Evolutionary conservation across 2,888 invertebrate genomes (phyloP).

Genomic region (Rhimphoctona megacephalus): DNA sequence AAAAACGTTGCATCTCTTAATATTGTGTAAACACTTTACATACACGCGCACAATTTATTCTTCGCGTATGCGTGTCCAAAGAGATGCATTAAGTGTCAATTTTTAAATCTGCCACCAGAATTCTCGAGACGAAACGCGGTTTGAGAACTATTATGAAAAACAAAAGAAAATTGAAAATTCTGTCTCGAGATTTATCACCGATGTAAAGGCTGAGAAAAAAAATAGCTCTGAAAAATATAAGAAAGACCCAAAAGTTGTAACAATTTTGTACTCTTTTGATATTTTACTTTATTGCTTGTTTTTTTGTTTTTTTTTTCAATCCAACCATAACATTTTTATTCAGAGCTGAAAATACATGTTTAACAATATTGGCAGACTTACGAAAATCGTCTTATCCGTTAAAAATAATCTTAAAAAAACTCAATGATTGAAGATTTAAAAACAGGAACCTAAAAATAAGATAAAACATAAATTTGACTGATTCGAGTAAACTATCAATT

Average conservation of each 20-base stretch:
- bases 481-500: background rate
- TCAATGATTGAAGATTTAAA: background rate
- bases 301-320: background rate
- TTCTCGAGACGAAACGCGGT: background rate
- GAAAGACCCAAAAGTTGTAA: slow-evolving; percentile 8
- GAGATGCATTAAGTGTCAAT: slow-evolving; percentile 35
- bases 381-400: background rate
- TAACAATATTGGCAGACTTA: background rate
- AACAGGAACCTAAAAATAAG: background rate
- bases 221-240: slow-evolving; percentile 37
- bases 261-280: background rate
- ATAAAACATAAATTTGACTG: background rate
- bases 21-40: too few species aligned
- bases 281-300: background rate
- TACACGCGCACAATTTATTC: slow-evolving; percentile 19
- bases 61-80: slow-evolving; percentile 9
- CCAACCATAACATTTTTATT: background rate
- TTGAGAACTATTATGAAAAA: background rate
- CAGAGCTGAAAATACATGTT: background rate
- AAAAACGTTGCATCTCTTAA: slow-evolving; percentile 45
- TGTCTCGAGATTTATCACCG: slow-evolving; percentile 11
- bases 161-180: slow-evolving; percentile 1
- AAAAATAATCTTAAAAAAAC: too few species aligned
- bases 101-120: slow-evolving; percentile 37
- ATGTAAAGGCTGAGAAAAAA: slow-evolving; percentile 4